Conservation (phyloP, 2,113 vertebrate genomes). For the Mus spicilegus region DNA sequence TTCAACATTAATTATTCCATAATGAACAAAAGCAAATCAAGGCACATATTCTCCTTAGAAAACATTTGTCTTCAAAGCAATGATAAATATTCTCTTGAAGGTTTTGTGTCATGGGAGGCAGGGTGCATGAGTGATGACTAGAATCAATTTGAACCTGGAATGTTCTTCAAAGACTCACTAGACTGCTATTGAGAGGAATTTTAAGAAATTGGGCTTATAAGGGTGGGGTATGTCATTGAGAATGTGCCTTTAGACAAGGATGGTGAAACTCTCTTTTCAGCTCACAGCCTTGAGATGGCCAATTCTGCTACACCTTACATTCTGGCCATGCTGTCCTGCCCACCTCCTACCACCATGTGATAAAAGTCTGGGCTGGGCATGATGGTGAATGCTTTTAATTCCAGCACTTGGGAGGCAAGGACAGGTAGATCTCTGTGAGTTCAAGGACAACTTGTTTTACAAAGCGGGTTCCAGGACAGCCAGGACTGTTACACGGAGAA, state of each 20-base stretch:
- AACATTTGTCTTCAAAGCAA: not conserved
- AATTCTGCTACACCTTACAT: not conserved
- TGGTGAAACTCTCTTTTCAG: not conserved
- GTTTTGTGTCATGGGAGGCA: not conserved
- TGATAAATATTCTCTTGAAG: not conserved
- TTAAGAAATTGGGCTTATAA: not conserved
- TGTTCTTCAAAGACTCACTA: not conserved
- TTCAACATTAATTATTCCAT: not conserved
- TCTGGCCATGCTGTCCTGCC: not conserved
- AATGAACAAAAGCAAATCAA: slow-evolving; percentile 5
- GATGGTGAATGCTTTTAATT: not conserved
- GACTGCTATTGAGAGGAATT: not conserved
- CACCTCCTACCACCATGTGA: no score
- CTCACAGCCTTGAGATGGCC: not conserved
- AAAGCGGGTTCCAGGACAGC: not conserved
- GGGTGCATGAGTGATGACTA: not conserved
- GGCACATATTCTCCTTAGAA: not conserved
- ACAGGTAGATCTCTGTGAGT: not conserved
- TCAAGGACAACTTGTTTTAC: not conserved
- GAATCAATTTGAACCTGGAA: not conserved
- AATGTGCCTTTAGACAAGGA: not conserved
- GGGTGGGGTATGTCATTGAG: not conserved
- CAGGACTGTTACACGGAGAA: not conserved
- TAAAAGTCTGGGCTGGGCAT: not conserved
- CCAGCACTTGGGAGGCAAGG: not conserved